Percentiles rank a stretch among this genome's conserved stretches.
Evolutionary conservation across 1,140 invertebrate genomes (phyloP).

Genomic region (Coenobita brevimanus): DNA sequence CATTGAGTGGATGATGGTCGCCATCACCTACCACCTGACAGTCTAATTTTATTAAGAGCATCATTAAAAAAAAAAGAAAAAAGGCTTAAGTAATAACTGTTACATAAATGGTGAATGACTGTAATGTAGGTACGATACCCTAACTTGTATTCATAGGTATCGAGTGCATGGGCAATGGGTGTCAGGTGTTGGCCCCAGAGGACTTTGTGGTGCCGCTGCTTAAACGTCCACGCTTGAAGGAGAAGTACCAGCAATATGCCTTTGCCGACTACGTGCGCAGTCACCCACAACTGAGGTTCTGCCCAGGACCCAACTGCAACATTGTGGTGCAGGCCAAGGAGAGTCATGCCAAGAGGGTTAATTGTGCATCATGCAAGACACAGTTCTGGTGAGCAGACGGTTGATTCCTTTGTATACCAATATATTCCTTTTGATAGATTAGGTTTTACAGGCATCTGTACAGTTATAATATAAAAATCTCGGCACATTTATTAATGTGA

Average conservation of each 20-base stretch:
- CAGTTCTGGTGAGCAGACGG: constrained; percentile 85
- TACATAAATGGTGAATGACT: too few relatives aligned
- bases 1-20: too few relatives aligned
- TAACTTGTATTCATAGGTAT: constrained; percentile 78
- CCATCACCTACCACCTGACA: too few relatives aligned
- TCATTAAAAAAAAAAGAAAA: too few relatives aligned
- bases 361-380: constrained; percentile 85
- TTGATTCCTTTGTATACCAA: too few relatives aligned
- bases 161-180: constrained; percentile 96
- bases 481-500: too few relatives aligned
- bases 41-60: too few relatives aligned
- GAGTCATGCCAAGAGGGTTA: constrained; percentile 84
- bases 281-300: constrained; percentile 92
- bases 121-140: too few relatives aligned
- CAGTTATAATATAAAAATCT: too few relatives aligned
- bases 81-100: too few relatives aligned
- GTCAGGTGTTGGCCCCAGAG: constrained; percentile 92
- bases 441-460: too few relatives aligned
- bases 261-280: constrained; percentile 96
- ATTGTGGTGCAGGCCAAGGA: constrained; percentile 86
- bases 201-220: constrained; percentile 94
- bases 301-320: constrained; percentile 96
- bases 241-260: constrained; percentile 95
- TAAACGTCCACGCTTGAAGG: constrained; percentile 84
- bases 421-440: too few relatives aligned